A percentile compares a stretch with the other conserved stretches of the same genome.
These are phyloP conservation scores for Gymnoscopelus microlampas DNA, from an alignment of 2,797 vertebrate species.

Conservation along the genomic window DNA sequence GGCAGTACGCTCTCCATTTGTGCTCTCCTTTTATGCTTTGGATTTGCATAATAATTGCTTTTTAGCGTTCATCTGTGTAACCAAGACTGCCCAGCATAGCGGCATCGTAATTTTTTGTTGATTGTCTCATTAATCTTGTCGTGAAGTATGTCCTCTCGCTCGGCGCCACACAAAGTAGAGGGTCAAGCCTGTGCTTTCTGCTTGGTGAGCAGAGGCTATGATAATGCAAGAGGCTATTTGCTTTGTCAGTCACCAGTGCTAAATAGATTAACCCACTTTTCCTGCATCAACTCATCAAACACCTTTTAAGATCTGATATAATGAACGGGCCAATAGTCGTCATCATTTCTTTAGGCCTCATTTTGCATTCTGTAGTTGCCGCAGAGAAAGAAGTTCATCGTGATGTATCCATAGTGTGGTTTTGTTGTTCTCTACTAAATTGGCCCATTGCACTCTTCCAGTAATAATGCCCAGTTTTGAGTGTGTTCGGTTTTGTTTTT, in stretches of 20 bases:
- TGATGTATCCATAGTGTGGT: too few relatives aligned
- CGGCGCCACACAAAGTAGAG: constrained; percentile 10
- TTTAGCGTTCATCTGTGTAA: constrained; percentile 36
- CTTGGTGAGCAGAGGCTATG: neutral
- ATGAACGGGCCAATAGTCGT: neutral
- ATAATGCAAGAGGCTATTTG: too few relatives aligned
- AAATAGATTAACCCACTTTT: constrained; percentile 12
- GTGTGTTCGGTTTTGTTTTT: too few relatives aligned
- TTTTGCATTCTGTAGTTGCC: too few relatives aligned
- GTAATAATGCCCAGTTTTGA: too few relatives aligned
- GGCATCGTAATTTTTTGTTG: constrained; percentile 34
- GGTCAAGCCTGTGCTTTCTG: constrained; percentile 9
- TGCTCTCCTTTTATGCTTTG: constrained; percentile 19
- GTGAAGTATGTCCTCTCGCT: constrained; percentile 35
- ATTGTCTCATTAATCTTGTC: constrained; percentile 50
- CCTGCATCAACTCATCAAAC: neutral
- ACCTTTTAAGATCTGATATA: neutral
- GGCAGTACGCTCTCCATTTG: constrained; percentile 17
- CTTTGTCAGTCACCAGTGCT: constrained; percentile 3
- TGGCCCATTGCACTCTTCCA: too few relatives aligned
- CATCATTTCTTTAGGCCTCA: neutral
- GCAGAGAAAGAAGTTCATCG: too few relatives aligned
- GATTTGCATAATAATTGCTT: constrained; percentile 58
- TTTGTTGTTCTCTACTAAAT: too few relatives aligned
- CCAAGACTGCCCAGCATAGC: constrained; percentile 31